Base-by-base conservation (phyloP, 2,113 vertebrate species). In the Stegostoma tigrinum region DNA sequence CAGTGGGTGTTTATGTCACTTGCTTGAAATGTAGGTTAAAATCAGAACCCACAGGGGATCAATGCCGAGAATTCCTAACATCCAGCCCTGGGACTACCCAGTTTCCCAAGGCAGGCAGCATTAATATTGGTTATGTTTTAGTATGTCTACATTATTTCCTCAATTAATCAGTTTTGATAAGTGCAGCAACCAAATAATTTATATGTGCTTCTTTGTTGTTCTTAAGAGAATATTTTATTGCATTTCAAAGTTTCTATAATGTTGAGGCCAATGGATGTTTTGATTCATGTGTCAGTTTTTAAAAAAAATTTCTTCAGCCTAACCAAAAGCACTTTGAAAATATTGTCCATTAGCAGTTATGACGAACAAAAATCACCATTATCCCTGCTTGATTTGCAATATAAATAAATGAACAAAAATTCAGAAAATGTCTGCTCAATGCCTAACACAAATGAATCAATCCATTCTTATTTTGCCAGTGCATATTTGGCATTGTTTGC, bases 401-500 rank as follows among this genome's bases (percentile, higher is more conserved):
- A 90, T 55, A 90, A 90, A 90, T 90, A 83, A 90, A 90, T 61
- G 42, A 90, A 34, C 87, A 90, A 90, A 90, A 90, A 61, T 61
- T 90, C 61, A 90, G 24, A 61, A 90, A 90, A 30, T 15, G 30
- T 90, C 87, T 15, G 61, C 55, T 90, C 27, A 55, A 90, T 23
- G 87, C 30, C 52, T 61, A n/a, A 27, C 48, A 90, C 87, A 61
- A 90, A 89, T 61, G 27, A 61, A 34, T n/a, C 87, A 90, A 90
- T 61, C 96, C 96, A 96, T 97, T 96, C 96, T 97, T 97, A 96
- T 97, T 97, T 96, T 97, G 96, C 96, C 96, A 96, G 96, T 96
- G 96, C 97, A 98, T 98, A 96, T 98, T 97, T 97, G 96, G 96
- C 96, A 98, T 98, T 98, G 96, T 97, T 98, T 97, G 97, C 97